Evolutionary conservation across 2,113 vertebrate species (phyloP).

Genomic region (Polypterus senegalus): DNA sequence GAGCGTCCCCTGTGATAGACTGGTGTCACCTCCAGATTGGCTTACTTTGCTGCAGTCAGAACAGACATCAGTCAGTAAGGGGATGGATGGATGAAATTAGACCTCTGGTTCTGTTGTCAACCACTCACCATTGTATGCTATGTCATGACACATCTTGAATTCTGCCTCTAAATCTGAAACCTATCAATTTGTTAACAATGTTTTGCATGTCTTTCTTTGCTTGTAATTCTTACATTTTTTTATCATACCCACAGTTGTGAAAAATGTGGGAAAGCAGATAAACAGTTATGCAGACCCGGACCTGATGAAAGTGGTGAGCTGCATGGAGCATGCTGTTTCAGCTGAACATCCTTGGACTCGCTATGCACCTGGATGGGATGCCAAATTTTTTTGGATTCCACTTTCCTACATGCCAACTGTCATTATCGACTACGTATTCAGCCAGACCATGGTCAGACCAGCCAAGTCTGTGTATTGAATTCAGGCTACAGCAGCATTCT

Average conservation of each 20-base stretch:
- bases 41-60: no score
- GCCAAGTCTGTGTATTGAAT: neutral
- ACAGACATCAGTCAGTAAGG: no score
- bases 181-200: no score
- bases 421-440: conserved; percentile 52
- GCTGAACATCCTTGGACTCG: conserved; percentile 45
- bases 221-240: neutral
- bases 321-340: conserved; percentile 64
- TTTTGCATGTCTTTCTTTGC: no score
- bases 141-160: no score
- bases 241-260: neutral
- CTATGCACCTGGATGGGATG: conserved; percentile 51
- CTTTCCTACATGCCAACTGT: conserved; percentile 57
- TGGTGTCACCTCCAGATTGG: no score
- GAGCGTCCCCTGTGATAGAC: no score
- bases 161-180: no score
- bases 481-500: no score
- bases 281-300: conserved; percentile 34
- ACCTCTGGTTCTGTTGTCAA: no score
- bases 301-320: conserved; percentile 51
- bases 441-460: neutral
- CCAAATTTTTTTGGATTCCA: conserved; percentile 50
- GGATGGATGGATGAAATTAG: no score
- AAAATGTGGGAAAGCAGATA: conserved; percentile 20
- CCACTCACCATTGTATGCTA: no score